phyloP scores from a whole-genome alignment of 2,888 invertebrate species.

The Chrysina gloriosa region DNA sequence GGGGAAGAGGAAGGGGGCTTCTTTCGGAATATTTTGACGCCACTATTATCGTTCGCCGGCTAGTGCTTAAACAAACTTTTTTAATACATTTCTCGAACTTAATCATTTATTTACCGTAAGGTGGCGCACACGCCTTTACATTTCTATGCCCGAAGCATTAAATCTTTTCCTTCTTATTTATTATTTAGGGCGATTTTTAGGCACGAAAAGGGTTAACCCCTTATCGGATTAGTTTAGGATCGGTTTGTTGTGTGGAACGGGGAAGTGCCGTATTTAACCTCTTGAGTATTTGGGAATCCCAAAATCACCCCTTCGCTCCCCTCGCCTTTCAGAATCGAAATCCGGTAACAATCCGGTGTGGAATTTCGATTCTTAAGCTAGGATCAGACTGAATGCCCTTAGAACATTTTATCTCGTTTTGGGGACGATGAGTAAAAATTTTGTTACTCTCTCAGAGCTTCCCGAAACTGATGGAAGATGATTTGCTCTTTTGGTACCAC shows the following conservation, averaged over 20 bases:
- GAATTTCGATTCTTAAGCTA: too few relatives aligned
- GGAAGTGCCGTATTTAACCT: not conserved
- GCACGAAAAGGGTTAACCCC: not conserved
- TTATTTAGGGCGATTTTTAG: conserved; percentile 7
- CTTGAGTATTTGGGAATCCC: not conserved
- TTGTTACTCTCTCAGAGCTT: too few relatives aligned
- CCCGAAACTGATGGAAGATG: too few relatives aligned
- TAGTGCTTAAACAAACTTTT: conserved; percentile 23
- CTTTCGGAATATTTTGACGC: conserved; percentile 27
- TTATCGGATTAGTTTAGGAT: not conserved
- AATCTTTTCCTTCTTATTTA: conserved; percentile 4
- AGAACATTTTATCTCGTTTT: too few relatives aligned
- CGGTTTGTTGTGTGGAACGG: not conserved
- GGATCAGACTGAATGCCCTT: too few relatives aligned
- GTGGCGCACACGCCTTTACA: conserved; percentile 4
- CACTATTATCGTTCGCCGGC: conserved; percentile 9
- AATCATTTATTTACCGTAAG: conserved; percentile 20
- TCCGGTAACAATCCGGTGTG: too few relatives aligned
- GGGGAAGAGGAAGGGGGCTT: not conserved
- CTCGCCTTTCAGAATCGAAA: too few relatives aligned
- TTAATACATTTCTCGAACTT: conserved; percentile 26
- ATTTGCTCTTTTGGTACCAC: too few relatives aligned
- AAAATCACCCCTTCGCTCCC: too few relatives aligned
- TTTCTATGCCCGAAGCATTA: not conserved
- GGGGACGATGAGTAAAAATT: too few relatives aligned